A percentile compares a stretch with the other conserved stretches of the same genome.
Evolutionary conservation across 1,140 invertebrate species (phyloP).

Genomic region (Bombus haemorrhoidalis): DNA sequence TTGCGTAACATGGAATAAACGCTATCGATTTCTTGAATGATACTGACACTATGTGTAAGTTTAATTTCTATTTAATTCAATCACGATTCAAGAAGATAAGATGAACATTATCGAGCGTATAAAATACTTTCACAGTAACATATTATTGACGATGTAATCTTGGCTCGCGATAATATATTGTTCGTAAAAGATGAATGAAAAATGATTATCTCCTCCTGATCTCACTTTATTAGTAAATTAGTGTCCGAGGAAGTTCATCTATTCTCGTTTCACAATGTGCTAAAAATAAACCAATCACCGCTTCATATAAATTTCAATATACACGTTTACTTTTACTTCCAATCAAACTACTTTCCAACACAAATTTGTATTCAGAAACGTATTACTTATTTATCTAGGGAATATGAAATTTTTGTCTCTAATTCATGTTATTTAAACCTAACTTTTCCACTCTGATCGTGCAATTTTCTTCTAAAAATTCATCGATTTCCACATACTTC

Average conservation of each 20-base stretch:
- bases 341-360: no score
- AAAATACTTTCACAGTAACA: not conserved
- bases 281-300: not conserved
- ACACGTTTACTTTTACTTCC: no score
- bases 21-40: not conserved
- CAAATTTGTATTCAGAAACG: no score
- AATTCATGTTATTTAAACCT: not conserved
- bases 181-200: not conserved
- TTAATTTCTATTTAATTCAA: not conserved
- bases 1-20: not conserved
- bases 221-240: not conserved
- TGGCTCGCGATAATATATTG: not conserved
- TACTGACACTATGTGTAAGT: not conserved
- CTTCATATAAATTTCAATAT: not conserved
- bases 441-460: not conserved
- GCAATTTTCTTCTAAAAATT: not conserved
- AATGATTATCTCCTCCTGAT: not conserved
- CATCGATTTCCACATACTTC: no score
- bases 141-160: not conserved
- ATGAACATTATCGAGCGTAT: not conserved
- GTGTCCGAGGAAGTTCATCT: not conserved
- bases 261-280: not conserved
- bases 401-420: no score
- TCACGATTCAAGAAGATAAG: not conserved
- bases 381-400: no score